A percentile compares a stretch with the other conserved stretches of the same genome.
These are phyloP conservation scores for Pitangus sulphuratus DNA, from an alignment of 2,797 vertebrate genomes.

Conservation along the genomic window DNA sequence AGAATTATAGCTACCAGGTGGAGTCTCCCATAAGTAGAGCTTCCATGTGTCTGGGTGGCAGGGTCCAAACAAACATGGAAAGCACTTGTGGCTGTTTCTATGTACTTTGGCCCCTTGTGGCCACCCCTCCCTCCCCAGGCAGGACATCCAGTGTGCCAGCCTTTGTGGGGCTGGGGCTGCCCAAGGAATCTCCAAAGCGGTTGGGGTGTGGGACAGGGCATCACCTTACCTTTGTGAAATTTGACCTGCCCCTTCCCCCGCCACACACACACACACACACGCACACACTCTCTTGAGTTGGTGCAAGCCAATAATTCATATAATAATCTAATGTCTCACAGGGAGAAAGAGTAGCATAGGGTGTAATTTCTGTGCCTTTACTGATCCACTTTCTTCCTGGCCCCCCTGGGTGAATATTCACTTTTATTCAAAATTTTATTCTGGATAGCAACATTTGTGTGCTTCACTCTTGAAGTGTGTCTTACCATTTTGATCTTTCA, in stretches of 20 bases:
- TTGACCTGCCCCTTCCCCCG: background rate
- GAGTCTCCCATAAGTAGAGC: background rate
- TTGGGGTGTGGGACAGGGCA: background rate
- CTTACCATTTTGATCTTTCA: background rate
- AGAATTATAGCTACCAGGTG: background rate
- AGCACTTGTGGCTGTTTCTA: background rate
- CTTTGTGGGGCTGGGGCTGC: background rate
- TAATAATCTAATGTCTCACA: background rate
- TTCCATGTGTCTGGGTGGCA: background rate
- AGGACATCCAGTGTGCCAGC: background rate
- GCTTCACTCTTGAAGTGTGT: background rate
- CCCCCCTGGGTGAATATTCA: background rate
- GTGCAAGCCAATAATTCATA: background rate
- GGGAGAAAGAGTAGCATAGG: accelerated
- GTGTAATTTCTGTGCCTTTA: background rate
- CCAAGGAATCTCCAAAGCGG: background rate
- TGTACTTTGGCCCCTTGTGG: background rate
- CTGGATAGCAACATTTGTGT: background rate
- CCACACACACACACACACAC: too few relatives aligned
- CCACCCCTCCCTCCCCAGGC: too few relatives aligned
- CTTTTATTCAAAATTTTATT: background rate
- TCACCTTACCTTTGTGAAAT: background rate
- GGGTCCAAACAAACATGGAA: background rate
- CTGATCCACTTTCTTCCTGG: background rate
- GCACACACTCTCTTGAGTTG: background rate